These are phyloP conservation scores for Strix aluco DNA, from an alignment of 2,113 vertebrate species.

Conservation along the genomic window DNA sequence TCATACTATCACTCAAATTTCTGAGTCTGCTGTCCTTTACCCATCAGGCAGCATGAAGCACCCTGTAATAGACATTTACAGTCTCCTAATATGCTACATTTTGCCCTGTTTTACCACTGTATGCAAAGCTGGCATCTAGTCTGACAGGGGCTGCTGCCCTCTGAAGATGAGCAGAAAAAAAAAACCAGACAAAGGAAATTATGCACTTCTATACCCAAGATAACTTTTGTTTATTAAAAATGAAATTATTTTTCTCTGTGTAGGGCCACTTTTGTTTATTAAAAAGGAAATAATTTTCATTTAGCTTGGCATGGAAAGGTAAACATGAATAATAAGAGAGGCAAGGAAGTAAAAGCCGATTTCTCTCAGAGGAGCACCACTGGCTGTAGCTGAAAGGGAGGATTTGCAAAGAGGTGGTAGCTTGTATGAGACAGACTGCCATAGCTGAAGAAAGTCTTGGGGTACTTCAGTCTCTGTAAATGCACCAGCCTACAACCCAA, in stretches of 20 bases:
- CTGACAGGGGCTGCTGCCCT: background rate
- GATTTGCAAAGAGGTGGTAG: background rate
- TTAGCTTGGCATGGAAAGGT: background rate
- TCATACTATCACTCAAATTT: background rate
- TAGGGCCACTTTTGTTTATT: background rate
- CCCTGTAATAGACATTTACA: background rate
- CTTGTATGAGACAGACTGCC: background rate
- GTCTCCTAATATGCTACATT: background rate
- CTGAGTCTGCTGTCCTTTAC: background rate
- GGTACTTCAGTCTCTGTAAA: background rate
- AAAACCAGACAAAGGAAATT: background rate
- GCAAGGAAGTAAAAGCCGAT: background rate
- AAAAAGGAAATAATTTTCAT: constrained; percentile 20
- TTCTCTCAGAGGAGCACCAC: background rate
- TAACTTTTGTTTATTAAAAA: background rate
- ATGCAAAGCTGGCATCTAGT: background rate
- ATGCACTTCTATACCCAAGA: background rate
- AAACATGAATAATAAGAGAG: background rate
- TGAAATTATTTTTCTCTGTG: background rate
- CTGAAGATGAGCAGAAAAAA: background rate
- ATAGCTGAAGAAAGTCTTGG: background rate
- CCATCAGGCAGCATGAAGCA: background rate
- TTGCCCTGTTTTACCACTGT: background rate
- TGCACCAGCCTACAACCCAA: background rate
- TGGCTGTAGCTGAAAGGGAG: background rate